These are phyloP conservation scores for Amiota mariae DNA, from an alignment of 2,888 invertebrate genomes.

Conservation along the genomic window DNA sequence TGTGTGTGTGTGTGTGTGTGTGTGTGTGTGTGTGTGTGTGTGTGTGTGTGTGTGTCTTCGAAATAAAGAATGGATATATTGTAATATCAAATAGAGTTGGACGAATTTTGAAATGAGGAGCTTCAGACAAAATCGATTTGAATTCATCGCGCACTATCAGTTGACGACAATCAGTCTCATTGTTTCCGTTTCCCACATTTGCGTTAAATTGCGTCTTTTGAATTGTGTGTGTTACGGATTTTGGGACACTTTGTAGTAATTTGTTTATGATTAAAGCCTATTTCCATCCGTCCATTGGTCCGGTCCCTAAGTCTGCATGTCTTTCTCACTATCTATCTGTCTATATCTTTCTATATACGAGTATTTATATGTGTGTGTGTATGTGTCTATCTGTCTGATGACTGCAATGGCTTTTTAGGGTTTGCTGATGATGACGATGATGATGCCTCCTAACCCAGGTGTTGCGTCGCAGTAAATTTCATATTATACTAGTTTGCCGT, in stretches of 20 bases:
- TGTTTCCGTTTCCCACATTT: slow-evolving; percentile 67
- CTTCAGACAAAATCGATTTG: too few species aligned
- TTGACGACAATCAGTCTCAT: slow-evolving; percentile 71
- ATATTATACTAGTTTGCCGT: slow-evolving; percentile 20
- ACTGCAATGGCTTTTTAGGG: not conserved
- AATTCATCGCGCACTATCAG: slow-evolving; percentile 42
- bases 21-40: too few species aligned
- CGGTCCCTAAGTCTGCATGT: slow-evolving; percentile 6
- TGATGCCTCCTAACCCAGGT: slow-evolving; percentile 19
- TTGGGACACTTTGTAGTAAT: not conserved
- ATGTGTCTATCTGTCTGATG: not conserved
- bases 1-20: too few species aligned
- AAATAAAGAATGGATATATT: too few species aligned
- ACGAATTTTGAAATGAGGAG: too few species aligned
- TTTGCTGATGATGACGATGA: not conserved
- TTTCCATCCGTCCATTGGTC: not conserved
- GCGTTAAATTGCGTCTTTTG: slow-evolving; percentile 57
- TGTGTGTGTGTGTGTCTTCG: too few species aligned
- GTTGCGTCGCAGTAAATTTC: slow-evolving; percentile 23
- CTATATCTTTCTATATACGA: not conserved
- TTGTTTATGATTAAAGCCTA: slow-evolving; percentile 15
- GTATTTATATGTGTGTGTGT: too few species aligned
- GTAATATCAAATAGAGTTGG: too few species aligned
- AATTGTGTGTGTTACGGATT: not conserved
- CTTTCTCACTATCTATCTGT: not conserved